These are phyloP conservation scores for Lasioglossum albipes DNA, from an alignment of 1,140 invertebrate genomes.

Conservation along the genomic window DNA sequence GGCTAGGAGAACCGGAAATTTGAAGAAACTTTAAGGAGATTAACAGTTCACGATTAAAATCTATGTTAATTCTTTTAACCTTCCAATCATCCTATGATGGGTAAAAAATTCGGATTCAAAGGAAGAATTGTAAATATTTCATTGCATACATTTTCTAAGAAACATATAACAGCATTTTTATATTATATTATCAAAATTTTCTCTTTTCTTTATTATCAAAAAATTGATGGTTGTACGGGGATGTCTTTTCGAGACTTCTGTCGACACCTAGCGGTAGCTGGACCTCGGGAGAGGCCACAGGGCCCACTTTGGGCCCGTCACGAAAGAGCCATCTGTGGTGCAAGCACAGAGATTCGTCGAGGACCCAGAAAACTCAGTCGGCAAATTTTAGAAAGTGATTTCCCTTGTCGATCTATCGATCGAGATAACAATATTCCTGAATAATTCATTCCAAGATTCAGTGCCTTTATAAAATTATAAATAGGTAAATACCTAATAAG, in stretches of 20 bases:
- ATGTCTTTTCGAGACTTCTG: constrained; percentile 1
- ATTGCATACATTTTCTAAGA: too few relatives aligned
- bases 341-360: not conserved
- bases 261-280: constrained; percentile 39
- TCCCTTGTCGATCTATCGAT: not conserved
- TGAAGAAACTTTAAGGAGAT: not conserved
- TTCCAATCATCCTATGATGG: too few relatives aligned
- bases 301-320: constrained; percentile 5
- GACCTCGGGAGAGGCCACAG: not conserved
- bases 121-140: too few relatives aligned
- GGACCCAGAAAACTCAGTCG: constrained; percentile 15
- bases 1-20: constrained; percentile 15
- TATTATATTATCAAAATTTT: too few relatives aligned
- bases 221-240: not conserved
- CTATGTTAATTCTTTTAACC: too few relatives aligned
- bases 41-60: too few relatives aligned
- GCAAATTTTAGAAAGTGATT: constrained; percentile 17
- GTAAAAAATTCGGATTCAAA: too few relatives aligned
- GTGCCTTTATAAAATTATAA: not conserved
- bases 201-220: too few relatives aligned
- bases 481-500: not conserved
- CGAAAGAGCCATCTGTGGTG: constrained; percentile 32
- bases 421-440: not conserved
- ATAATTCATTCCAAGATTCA: not conserved
- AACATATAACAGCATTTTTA: not conserved